Evolutionary conservation across 2,888 invertebrate species (phyloP).

Genomic region (Callimorpha dominula): DNA sequence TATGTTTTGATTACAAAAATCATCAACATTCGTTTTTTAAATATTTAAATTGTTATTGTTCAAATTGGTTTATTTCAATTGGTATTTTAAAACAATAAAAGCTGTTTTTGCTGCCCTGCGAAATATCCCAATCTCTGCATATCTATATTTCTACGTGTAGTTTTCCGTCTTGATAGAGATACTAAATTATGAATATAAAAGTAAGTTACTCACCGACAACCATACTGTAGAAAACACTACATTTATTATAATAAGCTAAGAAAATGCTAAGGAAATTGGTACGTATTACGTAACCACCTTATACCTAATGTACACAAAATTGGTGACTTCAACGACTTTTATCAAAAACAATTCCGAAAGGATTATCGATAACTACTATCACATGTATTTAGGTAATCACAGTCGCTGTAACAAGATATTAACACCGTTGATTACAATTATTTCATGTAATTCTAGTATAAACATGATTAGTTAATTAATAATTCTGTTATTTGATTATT

Average conservation of each 20-base stretch:
- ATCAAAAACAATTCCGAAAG: slow-evolving; percentile 54
- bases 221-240: not conserved
- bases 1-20: too few species aligned
- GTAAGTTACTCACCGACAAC: not conserved
- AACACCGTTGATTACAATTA: slow-evolving; percentile 54
- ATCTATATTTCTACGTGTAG: not conserved
- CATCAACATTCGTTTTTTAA: too few species aligned
- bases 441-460: slow-evolving; percentile 53
- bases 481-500: slow-evolving; percentile 6
- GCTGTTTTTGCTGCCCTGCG: not conserved
- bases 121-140: not conserved
- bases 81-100: too few species aligned
- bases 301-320: slow-evolving; percentile 1
- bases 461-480: slow-evolving; percentile 24
- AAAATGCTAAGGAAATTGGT: not conserved
- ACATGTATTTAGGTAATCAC: slow-evolving; percentile 77
- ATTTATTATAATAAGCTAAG: not conserved
- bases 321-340: slow-evolving; percentile 42
- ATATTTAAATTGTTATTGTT: too few species aligned
- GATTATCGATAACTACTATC: slow-evolving; percentile 66
- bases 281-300: slow-evolving; percentile 20
- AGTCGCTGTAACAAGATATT: slow-evolving; percentile 72
- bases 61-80: too few species aligned
- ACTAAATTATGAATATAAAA: not conserved
- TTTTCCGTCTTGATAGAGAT: not conserved